Evolutionary conservation across 1,140 invertebrate species (phyloP).

Genomic region (Drosophila prosaltans): DNA sequence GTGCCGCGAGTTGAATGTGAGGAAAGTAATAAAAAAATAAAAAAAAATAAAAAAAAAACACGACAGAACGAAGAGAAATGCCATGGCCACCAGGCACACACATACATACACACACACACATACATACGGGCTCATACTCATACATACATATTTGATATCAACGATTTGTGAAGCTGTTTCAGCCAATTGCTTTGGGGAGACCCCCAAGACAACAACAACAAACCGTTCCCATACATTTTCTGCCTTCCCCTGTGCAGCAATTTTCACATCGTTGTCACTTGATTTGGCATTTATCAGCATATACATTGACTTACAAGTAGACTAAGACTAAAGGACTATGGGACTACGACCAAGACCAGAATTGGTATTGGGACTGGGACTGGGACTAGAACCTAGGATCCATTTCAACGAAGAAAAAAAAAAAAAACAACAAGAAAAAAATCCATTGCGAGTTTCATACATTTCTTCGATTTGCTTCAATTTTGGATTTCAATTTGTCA

Average conservation of each 20-base stretch:
- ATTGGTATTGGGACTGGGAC: background rate
- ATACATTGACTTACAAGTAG: constrained; percentile 34
- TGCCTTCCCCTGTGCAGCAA: constrained; percentile 32
- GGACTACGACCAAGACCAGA: background rate
- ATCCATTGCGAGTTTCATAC: constrained; percentile 30
- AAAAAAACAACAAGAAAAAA: no score
- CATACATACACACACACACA: constrained; percentile 38
- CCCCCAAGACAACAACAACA: constrained; percentile 31
- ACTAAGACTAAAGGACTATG: constrained; percentile 3
- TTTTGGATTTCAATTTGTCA: constrained; percentile 32
- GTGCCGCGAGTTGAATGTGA: constrained; percentile 42
- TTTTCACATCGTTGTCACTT: constrained; percentile 74
- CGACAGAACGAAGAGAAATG: constrained; percentile 33
- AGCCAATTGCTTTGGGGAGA: constrained; percentile 61
- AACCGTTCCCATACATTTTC: constrained; percentile 1
- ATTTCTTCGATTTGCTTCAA: constrained; percentile 44
- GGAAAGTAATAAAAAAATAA: constrained; percentile 29
- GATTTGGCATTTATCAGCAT: constrained; percentile 79
- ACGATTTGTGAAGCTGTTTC: constrained; percentile 57
- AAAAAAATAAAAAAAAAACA: constrained; percentile 5
- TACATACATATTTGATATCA: constrained; percentile 60
- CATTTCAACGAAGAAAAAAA: background rate
- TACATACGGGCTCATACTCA: constrained; percentile 23
- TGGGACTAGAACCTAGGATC: background rate
- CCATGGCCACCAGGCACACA: constrained; percentile 44